Conservation (phyloP, 2,888 invertebrate species). For the Oasisia sp. region DNA sequence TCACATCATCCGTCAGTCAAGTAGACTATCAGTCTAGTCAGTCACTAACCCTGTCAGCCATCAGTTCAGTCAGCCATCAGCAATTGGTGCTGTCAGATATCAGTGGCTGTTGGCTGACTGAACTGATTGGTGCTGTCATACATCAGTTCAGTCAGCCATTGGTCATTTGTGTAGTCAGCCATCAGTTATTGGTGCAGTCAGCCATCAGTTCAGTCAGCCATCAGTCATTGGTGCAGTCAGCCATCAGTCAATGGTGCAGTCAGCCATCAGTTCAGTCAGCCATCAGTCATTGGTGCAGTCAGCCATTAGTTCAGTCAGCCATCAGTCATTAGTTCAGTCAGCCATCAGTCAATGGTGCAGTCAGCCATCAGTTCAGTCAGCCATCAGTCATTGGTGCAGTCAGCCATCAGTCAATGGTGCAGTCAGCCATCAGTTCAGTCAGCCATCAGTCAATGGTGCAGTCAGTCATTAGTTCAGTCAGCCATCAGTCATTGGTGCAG, state of each 20-base stretch:
- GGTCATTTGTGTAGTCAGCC: not conserved
- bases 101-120: too few species aligned
- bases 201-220: not conserved
- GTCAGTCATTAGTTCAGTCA: not conserved
- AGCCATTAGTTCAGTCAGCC: not conserved
- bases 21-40: not conserved
- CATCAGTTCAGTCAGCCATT: not conserved
- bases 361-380: not conserved
- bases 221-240: not conserved
- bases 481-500: not conserved
- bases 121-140: not conserved
- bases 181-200: not conserved
- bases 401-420: not conserved
- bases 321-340: not conserved
- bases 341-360: too few species aligned
- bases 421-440: not conserved
- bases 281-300: too few species aligned
- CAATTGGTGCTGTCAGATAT: not conserved
- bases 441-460: not conserved
- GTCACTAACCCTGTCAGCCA: not conserved
- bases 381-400: not conserved
- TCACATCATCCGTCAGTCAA: not conserved
- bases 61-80: not conserved
- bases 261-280: too few species aligned
- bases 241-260: too few species aligned